A percentile compares a stretch with the other conserved stretches of the same genome.
phyloP scores from a whole-genome alignment of 2,888 invertebrate species.

The Villa cingulata region DNA sequence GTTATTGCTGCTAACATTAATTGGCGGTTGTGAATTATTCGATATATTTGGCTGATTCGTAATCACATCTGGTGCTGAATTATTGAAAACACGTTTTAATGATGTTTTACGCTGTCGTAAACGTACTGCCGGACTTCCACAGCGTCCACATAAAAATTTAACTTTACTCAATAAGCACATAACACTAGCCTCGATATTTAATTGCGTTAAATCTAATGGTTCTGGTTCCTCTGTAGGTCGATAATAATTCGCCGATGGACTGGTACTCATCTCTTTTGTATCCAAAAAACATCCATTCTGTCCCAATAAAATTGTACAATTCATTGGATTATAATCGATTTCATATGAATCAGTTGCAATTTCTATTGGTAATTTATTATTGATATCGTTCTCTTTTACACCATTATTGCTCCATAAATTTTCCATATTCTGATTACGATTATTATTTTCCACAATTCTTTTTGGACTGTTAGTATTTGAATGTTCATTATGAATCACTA shows the following conservation, averaged over 20 bases:
- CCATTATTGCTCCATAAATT: background rate
- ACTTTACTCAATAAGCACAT: slow-evolving; percentile 73
- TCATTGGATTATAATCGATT: slow-evolving; percentile 15
- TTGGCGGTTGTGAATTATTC: background rate
- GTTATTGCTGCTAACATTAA: background rate
- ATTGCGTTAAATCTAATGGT: slow-evolving; percentile 70
- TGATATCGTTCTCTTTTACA: background rate
- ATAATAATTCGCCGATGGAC: slow-evolving; percentile 58
- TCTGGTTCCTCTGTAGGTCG: slow-evolving; percentile 69
- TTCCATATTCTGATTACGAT: background rate
- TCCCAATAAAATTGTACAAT: slow-evolving; percentile 17
- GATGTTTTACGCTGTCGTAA: slow-evolving; percentile 40
- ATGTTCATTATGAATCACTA: background rate
- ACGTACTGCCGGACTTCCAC: slow-evolving; percentile 57
- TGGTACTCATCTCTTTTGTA: slow-evolving; percentile 37
- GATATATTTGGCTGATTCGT: slow-evolving; percentile 20
- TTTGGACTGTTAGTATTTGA: background rate
- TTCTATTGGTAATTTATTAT: background rate
- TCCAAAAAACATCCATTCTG: slow-evolving; percentile 37
- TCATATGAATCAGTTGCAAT: slow-evolving; percentile 15
- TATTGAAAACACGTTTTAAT: slow-evolving; percentile 27
- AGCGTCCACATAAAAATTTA: slow-evolving; percentile 61
- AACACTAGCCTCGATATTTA: slow-evolving; percentile 76
- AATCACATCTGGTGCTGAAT: slow-evolving; percentile 30
- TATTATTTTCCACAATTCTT: background rate